Conservation (phyloP, 1,140 invertebrate species). For the Heliconius himera region DNA sequence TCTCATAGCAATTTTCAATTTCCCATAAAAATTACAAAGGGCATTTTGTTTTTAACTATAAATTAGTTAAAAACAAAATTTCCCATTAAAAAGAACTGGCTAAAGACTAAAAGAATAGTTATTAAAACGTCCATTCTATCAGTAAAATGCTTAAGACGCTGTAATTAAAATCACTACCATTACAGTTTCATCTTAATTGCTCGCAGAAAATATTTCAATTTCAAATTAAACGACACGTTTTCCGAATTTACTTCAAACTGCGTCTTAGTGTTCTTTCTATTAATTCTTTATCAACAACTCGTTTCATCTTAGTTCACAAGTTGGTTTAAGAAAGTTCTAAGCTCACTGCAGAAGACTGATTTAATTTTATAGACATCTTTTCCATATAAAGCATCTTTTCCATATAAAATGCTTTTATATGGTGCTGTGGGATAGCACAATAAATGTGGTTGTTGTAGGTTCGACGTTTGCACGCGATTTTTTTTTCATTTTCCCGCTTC, state of each 20-base stretch:
- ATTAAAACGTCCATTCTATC: neutral
- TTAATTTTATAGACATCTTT: neutral
- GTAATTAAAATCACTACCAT: neutral
- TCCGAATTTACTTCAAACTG: neutral
- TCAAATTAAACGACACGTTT: neutral
- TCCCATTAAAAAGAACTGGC: neutral
- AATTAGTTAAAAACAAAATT: too few species aligned
- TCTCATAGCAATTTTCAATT: too few species aligned
- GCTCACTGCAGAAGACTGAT: neutral
- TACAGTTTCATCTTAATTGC: neutral
- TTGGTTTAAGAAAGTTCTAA: neutral
- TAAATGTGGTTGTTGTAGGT: too few species aligned
- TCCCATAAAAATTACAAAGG: too few species aligned
- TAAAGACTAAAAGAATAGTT: neutral
- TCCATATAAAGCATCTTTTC: too few species aligned
- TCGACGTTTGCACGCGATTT: too few species aligned
- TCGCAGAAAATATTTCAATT: neutral
- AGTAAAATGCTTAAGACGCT: neutral
- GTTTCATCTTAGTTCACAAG: conserved; percentile 6
- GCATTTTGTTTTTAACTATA: too few species aligned
- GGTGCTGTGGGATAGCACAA: too few species aligned
- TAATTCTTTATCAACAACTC: neutral
- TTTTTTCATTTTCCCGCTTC: too few species aligned
- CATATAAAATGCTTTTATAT: too few species aligned
- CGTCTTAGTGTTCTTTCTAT: neutral